Evolutionary conservation across 2,797 vertebrate species (phyloP), one percentile per base, ranked within the genome.

Genomic region (Anas flavirostris): DNA sequence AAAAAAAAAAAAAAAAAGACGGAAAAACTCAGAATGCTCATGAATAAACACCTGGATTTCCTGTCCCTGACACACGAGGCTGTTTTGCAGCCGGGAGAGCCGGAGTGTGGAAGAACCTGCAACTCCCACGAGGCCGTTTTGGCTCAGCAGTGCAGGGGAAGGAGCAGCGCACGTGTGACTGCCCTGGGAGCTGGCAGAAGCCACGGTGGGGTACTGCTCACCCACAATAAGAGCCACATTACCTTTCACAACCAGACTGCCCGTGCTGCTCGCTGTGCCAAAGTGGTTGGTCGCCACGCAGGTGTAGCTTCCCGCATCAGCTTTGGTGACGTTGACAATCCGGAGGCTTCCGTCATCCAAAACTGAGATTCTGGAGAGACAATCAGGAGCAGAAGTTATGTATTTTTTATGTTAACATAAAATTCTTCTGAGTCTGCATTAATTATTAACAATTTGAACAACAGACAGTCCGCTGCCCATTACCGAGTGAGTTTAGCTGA

Each of bases 231-330:
- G 15, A 66, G 46, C 5, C 46, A 56, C 10, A n/a, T 97, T 98
- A 99, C 99, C 99, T 99, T 99, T 99, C n/a, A 99, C 98, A 55
- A 98, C 91, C 94, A 99, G 83, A 52, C 97, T 99, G 81, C 99
- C 99, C 0, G 98, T 98, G 96, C 99, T 99, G 98, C 98, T 99
- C 0, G 99, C 99, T 5, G 98, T 98, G 12, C 99, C 99, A 6
- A 99, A 99, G 97, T 98, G 98, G 98, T 99, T 99, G 52, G 98
- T 98, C 29, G 99, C 99, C 69, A 98, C 95, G 9, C 99, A 99
- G 10, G 98, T 99, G 97, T 99, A 99, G 79, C 98, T 98, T 5
- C 99, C 99, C 0, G 98, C 98, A 1, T 99, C 99, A 0, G 98
- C 90, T 82, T 99, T 99, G 79, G 98, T 99, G 72, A 98, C 98